Evolutionary conservation across 2,797 vertebrate species (phyloP).

Genomic region (Cryptoblepharus egeriae): DNA sequence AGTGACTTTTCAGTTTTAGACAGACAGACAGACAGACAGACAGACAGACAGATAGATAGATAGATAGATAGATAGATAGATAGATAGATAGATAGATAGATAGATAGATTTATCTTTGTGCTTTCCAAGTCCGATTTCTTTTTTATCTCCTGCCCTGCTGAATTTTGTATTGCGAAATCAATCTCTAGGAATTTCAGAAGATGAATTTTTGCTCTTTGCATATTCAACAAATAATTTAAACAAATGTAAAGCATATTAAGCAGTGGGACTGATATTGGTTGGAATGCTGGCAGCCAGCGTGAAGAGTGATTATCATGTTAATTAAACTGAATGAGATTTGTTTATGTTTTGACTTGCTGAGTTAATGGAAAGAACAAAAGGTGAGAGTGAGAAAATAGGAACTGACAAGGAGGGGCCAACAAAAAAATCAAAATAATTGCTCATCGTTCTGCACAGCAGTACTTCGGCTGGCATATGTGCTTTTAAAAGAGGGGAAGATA

Average conservation of each 20-base stretch:
- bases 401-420: background rate
- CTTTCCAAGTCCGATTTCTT: background rate
- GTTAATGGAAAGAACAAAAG: conserved; percentile 32
- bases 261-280: background rate
- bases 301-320: conserved; percentile 9
- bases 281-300: background rate
- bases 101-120: background rate
- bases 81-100: too few species aligned
- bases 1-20: too few species aligned
- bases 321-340: conserved; percentile 8
- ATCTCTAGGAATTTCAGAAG: background rate
- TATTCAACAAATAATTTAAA: background rate
- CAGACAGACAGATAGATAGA: too few species aligned
- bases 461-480: background rate
- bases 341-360: conserved; percentile 29
- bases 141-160: background rate
- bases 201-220: background rate
- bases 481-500: background rate
- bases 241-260: conserved; percentile 24
- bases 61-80: too few species aligned
- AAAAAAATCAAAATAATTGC: background rate
- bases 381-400: background rate
- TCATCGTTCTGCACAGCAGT: background rate
- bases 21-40: too few species aligned
- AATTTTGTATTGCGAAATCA: conserved; percentile 1